Evolutionary conservation across 2,113 vertebrate genomes (phyloP), one percentile per base, ranked within the genome.

Genomic region (Poeciliopsis prolifica): DNA sequence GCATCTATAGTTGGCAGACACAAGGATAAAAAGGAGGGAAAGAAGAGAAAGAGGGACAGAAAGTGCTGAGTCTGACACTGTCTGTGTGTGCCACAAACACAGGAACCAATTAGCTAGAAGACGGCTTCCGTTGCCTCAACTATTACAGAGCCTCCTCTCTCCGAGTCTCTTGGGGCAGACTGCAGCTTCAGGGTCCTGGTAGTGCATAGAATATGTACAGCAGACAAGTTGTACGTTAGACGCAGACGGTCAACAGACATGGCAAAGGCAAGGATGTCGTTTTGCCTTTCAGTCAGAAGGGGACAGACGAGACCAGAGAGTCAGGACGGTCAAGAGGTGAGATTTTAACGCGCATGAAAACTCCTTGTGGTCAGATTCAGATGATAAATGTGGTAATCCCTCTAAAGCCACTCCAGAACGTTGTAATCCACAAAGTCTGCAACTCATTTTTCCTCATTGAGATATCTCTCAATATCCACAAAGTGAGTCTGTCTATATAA

Each of bases 81-180:
- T 88, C 90, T 88, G 77, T 84, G 74, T 89, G 90, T 77, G 88
- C 87, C 68, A 82, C 86, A 86, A 90, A 92, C 90, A 89, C 89
- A 92, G 90, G 91, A 93, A 92, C 86, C 91, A 92, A 92, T 93
- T 93, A 93, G 89, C 90, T 89, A 61, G 83, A 83, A 91, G 87
- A 86, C 87, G 68, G 87, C 87, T 91, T 89, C 91, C 92, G 89
- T 84, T 87, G 88, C 87, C 85, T 83, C 71, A 51, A 31, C 86
- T 83, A 83, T 92, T 91, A 88, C 74, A 91, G 91, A 89, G 89
- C 89, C 89, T 92, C 87, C 88, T 90, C 86, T 86, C 76, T 44
- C 5, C 70, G 60, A 75, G 82, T 88, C 86, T 91, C 90, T 58
- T 74, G 75, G 88, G 91, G 90, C 84, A 82, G 85, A 85, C 82